phyloP scores from a whole-genome alignment of 53 echinoderm and acorn worm genomes.

The Hippasteria phrygiana region DNA sequence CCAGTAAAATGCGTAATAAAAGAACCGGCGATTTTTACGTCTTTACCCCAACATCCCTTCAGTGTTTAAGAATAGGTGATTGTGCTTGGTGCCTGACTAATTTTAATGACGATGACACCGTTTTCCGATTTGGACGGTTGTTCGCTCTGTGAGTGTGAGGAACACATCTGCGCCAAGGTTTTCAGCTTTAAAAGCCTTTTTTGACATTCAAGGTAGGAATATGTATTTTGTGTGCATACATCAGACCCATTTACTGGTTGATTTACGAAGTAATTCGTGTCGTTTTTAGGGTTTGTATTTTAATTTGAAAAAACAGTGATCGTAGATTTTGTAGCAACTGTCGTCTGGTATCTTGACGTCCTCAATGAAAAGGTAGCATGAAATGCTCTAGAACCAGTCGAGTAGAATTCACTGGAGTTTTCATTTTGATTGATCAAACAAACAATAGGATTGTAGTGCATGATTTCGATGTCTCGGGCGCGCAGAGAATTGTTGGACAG shows the following conservation, averaged over 20 bases:
- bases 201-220: conserved; percentile 28
- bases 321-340: too few species aligned
- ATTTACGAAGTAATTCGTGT: background rate
- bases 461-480: too few species aligned
- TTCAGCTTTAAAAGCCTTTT: background rate
- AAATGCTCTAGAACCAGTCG: too few species aligned
- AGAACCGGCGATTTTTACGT: conserved; percentile 17
- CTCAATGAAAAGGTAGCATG: too few species aligned
- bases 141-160: background rate
- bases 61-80: background rate
- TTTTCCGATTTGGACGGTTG: conserved; percentile 1
- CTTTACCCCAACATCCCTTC: background rate
- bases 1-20: background rate
- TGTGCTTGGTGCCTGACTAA: background rate
- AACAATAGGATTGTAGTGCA: too few species aligned
- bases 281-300: too few species aligned
- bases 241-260: background rate
- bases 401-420: too few species aligned
- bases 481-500: too few species aligned
- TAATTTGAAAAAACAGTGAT: too few species aligned
- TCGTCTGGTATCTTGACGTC: too few species aligned
- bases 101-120: conserved; percentile 52
- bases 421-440: too few species aligned
- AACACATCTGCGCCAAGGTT: background rate
- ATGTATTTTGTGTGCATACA: background rate